Conservation (phyloP, 2,888 invertebrate genomes). For the Homarus gammarus region DNA sequence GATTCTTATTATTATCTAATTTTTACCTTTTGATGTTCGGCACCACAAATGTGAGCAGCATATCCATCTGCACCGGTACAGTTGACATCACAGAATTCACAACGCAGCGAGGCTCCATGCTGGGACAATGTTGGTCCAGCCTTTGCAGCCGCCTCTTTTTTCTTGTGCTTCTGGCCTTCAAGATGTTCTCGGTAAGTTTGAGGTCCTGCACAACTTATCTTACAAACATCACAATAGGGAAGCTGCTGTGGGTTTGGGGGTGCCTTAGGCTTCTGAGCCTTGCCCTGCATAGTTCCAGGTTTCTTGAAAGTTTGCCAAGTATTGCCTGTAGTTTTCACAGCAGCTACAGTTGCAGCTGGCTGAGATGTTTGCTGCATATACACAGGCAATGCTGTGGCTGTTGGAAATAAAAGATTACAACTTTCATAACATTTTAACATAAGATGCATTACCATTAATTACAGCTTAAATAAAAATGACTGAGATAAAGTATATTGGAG, state of each 20-base stretch:
- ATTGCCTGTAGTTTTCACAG: constrained; percentile 82
- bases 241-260: constrained; percentile 95
- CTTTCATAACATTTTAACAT: not conserved
- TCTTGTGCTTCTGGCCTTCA: constrained; percentile 99
- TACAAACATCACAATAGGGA: constrained; percentile 99
- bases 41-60: constrained; percentile 97
- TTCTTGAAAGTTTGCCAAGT: constrained; percentile 79
- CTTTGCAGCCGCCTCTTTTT: constrained; percentile 92
- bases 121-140: constrained; percentile 81
- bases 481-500: too few species aligned
- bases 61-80: constrained; percentile 99
- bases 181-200: constrained; percentile 95
- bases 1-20: too few species aligned
- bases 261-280: constrained; percentile 82
- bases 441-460: too few species aligned
- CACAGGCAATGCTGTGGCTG: constrained; percentile 47
- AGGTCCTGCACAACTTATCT: constrained; percentile 97
- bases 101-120: constrained; percentile 87
- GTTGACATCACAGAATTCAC: constrained; percentile 99
- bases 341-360: constrained; percentile 96
- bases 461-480: too few species aligned
- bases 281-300: constrained; percentile 77
- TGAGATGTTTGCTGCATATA: constrained; percentile 82
- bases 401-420: not conserved
- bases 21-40: constrained; percentile 97